These are phyloP conservation scores for Cenopis cana DNA, from an alignment of 2,888 invertebrate genomes.

Conservation along the genomic window DNA sequence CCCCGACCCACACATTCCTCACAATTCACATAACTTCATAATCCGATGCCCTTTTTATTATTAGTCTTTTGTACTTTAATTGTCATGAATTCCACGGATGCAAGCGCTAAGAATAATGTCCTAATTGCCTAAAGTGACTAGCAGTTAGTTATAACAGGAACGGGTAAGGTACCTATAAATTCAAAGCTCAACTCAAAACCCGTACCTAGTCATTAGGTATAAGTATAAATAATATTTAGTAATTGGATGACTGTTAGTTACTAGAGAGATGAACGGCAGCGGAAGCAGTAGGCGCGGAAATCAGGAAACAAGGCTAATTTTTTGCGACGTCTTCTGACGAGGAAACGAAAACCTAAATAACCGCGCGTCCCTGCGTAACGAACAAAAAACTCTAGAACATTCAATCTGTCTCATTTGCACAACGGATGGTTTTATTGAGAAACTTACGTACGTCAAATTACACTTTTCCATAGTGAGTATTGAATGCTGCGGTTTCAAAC, in stretches of 20 bases:
- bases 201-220: neutral
- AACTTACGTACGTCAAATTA: neutral
- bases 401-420: neutral
- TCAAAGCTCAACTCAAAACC: neutral
- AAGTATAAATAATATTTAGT: too few relatives aligned
- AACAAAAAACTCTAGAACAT: slow-evolving; percentile 26
- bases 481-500: neutral
- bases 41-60: slow-evolving; percentile 21
- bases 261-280: slow-evolving; percentile 5
- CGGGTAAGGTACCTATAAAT: too few relatives aligned
- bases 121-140: too few relatives aligned
- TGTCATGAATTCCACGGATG: neutral
- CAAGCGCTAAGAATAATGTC: neutral
- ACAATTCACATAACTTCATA: slow-evolving; percentile 1
- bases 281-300: slow-evolving; percentile 38
- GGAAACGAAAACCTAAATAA: slow-evolving; percentile 38
- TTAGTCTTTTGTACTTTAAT: neutral
- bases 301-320: slow-evolving; percentile 37
- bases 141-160: too few relatives aligned
- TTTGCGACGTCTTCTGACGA: slow-evolving; percentile 38
- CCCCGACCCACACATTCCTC: slow-evolving; percentile 21
- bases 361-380: slow-evolving; percentile 37
- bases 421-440: neutral
- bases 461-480: neutral
- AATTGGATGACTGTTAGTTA: neutral